phyloP scores from a whole-genome alignment of 2,888 invertebrate species.

The Sipha maydis region DNA sequence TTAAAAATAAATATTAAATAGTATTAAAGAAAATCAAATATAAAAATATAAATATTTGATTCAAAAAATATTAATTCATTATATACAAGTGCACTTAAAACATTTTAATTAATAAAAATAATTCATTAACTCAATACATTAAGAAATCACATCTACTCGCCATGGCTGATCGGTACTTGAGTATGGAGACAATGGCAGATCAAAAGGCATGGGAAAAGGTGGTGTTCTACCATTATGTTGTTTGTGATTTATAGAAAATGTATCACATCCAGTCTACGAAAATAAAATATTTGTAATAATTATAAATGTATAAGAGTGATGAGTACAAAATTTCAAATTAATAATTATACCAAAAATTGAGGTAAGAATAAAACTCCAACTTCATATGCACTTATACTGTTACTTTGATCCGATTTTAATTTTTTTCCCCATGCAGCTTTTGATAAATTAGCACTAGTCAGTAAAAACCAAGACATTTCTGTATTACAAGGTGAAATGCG shows the following conservation, averaged over 20 bases:
- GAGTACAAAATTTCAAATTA: constrained; percentile 14
- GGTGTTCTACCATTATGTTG: constrained; percentile 67
- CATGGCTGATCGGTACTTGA: constrained; percentile 77
- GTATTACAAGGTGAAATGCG: too few relatives aligned
- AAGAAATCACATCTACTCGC: constrained; percentile 63
- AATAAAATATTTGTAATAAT: constrained; percentile 45
- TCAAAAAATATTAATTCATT: too few relatives aligned
- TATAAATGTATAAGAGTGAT: not conserved
- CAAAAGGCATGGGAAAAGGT: constrained; percentile 80
- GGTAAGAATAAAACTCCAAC: constrained; percentile 91
- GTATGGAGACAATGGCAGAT: constrained; percentile 82
- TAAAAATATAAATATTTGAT: too few relatives aligned
- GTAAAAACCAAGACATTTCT: too few relatives aligned
- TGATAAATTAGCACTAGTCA: too few relatives aligned
- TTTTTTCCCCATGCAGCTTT: constrained; percentile 95
- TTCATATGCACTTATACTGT: constrained; percentile 86
- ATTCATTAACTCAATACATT: too few relatives aligned
- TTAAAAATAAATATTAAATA: too few relatives aligned
- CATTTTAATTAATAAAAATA: too few relatives aligned
- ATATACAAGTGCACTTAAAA: too few relatives aligned
- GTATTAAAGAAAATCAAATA: too few relatives aligned
- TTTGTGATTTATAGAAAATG: too few relatives aligned
- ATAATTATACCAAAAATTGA: constrained; percentile 76
- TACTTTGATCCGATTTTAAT: constrained; percentile 72
- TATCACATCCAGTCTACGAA: constrained; percentile 73